These are phyloP conservation scores for Malthinus seriepunctatus DNA, from an alignment of 2,888 invertebrate genomes.

Conservation along the genomic window DNA sequence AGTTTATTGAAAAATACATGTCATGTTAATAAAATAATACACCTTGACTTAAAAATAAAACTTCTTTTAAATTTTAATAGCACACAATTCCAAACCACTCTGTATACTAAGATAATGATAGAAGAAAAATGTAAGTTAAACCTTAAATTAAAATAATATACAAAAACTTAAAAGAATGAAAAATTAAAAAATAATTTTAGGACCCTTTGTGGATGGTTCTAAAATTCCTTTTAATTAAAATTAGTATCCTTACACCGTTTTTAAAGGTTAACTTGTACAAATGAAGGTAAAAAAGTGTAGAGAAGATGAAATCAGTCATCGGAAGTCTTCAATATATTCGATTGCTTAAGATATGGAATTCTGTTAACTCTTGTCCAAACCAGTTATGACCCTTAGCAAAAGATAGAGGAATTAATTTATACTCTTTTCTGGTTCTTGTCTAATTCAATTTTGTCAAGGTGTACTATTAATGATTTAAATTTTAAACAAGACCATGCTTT, in stretches of 20 bases:
- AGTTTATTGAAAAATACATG: constrained; percentile 24
- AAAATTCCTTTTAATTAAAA: background rate
- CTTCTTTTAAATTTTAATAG: background rate
- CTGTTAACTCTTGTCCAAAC: constrained; percentile 47
- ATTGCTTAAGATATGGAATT: constrained; percentile 49
- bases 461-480: constrained; percentile 42
- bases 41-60: constrained; percentile 19
- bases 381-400: constrained; percentile 51
- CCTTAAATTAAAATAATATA: background rate
- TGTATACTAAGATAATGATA: background rate
- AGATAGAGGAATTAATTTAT: constrained; percentile 37
- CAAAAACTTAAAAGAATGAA: background rate
- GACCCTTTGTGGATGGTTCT: no score
- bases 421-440: constrained; percentile 24
- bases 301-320: constrained; percentile 26
- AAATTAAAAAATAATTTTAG: no score
- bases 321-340: constrained; percentile 40
- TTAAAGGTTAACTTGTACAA: constrained; percentile 1
- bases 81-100: background rate
- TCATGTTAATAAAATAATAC: constrained; percentile 29
- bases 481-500: background rate
- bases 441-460: constrained; percentile 40
- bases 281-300: constrained; percentile 24
- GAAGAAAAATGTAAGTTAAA: background rate
- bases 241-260: constrained; percentile 3